Conservation (phyloP, 2,113 vertebrate genomes). For the Oceanites oceanicus region DNA sequence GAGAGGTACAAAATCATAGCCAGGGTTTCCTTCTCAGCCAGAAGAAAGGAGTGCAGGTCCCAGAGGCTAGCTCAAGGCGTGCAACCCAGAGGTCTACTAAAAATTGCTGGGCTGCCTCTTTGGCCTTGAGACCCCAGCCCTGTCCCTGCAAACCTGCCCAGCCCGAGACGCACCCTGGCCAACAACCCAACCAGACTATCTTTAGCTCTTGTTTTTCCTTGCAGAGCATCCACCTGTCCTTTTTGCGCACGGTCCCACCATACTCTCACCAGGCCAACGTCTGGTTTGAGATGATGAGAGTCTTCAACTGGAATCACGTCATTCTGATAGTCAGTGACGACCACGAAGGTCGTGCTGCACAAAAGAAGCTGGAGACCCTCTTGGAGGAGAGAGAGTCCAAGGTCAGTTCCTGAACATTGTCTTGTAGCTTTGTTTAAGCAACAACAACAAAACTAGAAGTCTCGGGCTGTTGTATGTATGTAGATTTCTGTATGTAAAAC, state of each 20-base stretch:
- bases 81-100: neutral
- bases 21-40: neutral
- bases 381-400: conserved; percentile 97
- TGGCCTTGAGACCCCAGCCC: neutral
- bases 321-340: conserved; percentile 97
- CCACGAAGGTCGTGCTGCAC: conserved; percentile 95
- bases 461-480: conserved; percentile 82
- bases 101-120: neutral
- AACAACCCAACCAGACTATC: neutral
- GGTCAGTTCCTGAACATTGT: conserved; percentile 81
- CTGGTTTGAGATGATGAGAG: conserved; percentile 99
- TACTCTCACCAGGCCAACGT: conserved; percentile 98
- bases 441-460: conserved; percentile 63
- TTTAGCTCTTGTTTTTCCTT: conserved; percentile 27
- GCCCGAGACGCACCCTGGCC: neutral
- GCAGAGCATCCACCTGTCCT: conserved; percentile 98
- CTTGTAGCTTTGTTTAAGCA: conserved; percentile 65
- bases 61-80: neutral
- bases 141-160: neutral
- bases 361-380: conserved; percentile 97
- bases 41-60: neutral
- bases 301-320: conserved; percentile 97
- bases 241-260: conserved; percentile 93
- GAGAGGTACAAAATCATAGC: neutral
- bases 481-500: conserved; percentile 91